Percentiles rank a stretch among this genome's conserved stretches.
phyloP scores from a whole-genome alignment of 37 sponge, comb jelly and placozoan genomes.

The Haliclona indistincta region DNA sequence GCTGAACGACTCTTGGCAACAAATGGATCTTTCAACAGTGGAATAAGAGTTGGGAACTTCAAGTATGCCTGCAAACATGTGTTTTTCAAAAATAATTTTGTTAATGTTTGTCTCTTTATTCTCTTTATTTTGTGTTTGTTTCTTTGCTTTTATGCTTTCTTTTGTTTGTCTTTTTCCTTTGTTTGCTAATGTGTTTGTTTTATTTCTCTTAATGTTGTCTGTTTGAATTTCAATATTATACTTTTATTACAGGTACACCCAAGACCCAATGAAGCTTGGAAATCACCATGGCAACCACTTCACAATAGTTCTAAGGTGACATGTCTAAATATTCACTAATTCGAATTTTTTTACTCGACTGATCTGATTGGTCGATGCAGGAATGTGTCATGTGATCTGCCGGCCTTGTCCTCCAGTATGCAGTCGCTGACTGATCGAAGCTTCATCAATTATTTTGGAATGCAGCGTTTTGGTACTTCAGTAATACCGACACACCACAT shows the following conservation, averaged over 20 bases:
- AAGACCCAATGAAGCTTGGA: slow-evolving; percentile 67
- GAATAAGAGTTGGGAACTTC: slow-evolving; percentile 81
- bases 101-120: no score
- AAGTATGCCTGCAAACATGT: slow-evolving; percentile 27
- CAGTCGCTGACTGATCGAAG: slow-evolving; percentile 68
- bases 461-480: slow-evolving; percentile 97
- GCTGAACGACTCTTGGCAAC: slow-evolving; percentile 66
- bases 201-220: no score
- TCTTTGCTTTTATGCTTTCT: no score
- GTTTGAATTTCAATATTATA: no score
- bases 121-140: no score
- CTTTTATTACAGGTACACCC: slow-evolving; percentile 41
- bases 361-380: slow-evolving; percentile 20
- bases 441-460: slow-evolving; percentile 96
- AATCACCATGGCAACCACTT: slow-evolving; percentile 81
- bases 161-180: no score
- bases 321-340: not conserved
- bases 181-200: no score
- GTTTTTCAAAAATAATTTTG: no score
- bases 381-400: slow-evolving; percentile 52
- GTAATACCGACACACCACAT: slow-evolving; percentile 67
- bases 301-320: slow-evolving; percentile 74
- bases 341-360: no score
- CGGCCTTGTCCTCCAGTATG: no score
- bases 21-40: slow-evolving; percentile 50